A percentile compares a stretch with the other conserved stretches of the same genome.
Conservation (phyloP, 2,113 vertebrate genomes). For the Isichthys henryi region DNA sequence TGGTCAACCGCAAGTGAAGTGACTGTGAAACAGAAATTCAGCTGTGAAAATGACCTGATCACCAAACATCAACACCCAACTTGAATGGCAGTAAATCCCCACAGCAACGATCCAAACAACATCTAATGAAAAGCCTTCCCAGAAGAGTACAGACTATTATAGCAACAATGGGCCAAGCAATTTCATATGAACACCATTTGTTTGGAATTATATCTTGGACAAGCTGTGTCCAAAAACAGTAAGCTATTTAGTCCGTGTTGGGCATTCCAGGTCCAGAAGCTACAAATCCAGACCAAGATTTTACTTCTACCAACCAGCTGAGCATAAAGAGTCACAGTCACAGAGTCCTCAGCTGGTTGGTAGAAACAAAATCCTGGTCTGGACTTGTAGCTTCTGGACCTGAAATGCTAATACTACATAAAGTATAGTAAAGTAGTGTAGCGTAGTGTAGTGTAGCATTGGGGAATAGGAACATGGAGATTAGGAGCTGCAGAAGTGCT, state of each 20-base stretch:
- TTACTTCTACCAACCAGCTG: too few species aligned
- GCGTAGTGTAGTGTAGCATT: background rate
- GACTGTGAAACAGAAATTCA: background rate
- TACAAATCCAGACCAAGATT: too few species aligned
- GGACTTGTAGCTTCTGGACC: too few species aligned
- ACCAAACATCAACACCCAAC: background rate
- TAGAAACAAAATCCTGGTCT: too few species aligned
- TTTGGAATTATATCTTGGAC: background rate
- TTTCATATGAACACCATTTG: background rate
- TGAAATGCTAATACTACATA: too few species aligned
- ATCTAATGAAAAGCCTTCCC: background rate
- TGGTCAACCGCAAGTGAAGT: background rate
- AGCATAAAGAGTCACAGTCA: too few species aligned
- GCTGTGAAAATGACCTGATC: background rate
- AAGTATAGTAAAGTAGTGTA: too few species aligned
- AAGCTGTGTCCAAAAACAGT: background rate
- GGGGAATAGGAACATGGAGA: background rate
- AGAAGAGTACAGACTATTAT: background rate
- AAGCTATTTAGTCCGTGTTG: background rate
- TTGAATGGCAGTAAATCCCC: background rate
- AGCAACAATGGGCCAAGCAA: background rate
- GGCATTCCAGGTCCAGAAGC: too few species aligned
- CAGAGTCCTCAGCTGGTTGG: too few species aligned
- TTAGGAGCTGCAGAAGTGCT: background rate
- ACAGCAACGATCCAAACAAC: background rate